Evolutionary conservation across 1,140 invertebrate species (phyloP), one percentile per base, ranked within the genome.

Genomic region (Diuraphis noxia): DNA sequence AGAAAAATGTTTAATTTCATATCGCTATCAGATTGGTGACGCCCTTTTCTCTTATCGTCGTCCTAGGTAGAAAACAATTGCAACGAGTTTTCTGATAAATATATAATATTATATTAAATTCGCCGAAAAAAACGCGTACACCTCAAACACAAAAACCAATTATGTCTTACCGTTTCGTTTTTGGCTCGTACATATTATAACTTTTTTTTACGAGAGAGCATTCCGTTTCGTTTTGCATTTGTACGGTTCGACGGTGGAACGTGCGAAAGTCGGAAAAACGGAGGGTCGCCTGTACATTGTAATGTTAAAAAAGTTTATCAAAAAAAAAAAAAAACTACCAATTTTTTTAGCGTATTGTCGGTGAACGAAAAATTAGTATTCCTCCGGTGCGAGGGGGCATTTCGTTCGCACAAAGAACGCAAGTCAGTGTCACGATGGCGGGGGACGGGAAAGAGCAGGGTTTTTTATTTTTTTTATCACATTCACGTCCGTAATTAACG

Each of bases 401-500:
- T n/a, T 49, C 43, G 84, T 34, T 87, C 46, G 34, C 43, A 86
- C 43, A 86, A 86, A 86, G 84, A 86, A 36, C 30, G 41, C 41
- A 6, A 43, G 84, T n/a, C n/a, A n/a, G n/a, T n/a, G n/a, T n/a
- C n/a, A n/a, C n/a, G n/a, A n/a, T n/a, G n/a, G n/a, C n/a, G n/a
- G 40, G 86, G 49, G 30, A 25, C 30, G n/a, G n/a, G 23, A 85
- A 34, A 43, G 84, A 23, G 43, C 41, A n/a, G 43, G 25, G 43
- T 52, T 87, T 52, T 38, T 86, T 49, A 25, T 87, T 52, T 49
- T 38, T 87, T 25, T 87, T 52, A 40, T 88, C 86, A 40, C 85
- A 86, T 86, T 88, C 56, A 38, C 86, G 86, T 88, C 86, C 49
- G 86, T 88, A 88, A 88, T 88, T 88, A 88, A 88, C 86, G 86